phyloP scores from a whole-genome alignment of 2,113 vertebrate genomes.

The Oplegnathus fasciatus region DNA sequence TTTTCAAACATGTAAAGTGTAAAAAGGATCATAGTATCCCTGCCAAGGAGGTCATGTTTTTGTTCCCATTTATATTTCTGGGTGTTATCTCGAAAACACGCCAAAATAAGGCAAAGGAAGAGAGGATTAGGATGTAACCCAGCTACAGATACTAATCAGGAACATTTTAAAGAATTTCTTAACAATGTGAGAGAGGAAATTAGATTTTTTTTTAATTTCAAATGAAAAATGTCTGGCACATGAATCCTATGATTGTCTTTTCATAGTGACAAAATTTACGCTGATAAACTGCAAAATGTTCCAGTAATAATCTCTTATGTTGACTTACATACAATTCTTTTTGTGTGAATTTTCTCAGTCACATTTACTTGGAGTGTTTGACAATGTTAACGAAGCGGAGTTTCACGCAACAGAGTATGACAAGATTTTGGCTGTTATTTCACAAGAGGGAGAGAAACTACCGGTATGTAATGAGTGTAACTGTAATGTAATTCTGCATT shows the following conservation, averaged over 20 bases:
- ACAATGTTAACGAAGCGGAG: conserved; percentile 90
- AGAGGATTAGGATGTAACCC: background rate
- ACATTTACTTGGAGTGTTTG: conserved; percentile 90
- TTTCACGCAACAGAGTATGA: conserved; percentile 91
- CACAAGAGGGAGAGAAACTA: conserved; percentile 92
- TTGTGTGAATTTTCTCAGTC: conserved; percentile 74
- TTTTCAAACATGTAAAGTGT: background rate
- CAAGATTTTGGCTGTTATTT: conserved; percentile 87
- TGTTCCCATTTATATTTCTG: no score
- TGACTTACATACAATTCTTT: no score
- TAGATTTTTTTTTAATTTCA: background rate
- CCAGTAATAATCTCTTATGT: background rate
- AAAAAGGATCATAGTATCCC: background rate
- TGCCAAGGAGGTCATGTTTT: no score
- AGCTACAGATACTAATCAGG: background rate
- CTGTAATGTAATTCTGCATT: background rate
- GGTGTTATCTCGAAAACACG: background rate
- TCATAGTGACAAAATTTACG: background rate
- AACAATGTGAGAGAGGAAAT: background rate
- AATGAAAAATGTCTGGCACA: background rate
- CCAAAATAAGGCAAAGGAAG: background rate
- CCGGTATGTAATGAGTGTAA: conserved; percentile 75
- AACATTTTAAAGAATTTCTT: background rate
- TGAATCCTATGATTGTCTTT: background rate
- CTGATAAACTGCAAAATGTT: background rate